These are phyloP conservation scores for Lagopus leucura DNA, from an alignment of 2,113 vertebrate species.

Conservation along the genomic window DNA sequence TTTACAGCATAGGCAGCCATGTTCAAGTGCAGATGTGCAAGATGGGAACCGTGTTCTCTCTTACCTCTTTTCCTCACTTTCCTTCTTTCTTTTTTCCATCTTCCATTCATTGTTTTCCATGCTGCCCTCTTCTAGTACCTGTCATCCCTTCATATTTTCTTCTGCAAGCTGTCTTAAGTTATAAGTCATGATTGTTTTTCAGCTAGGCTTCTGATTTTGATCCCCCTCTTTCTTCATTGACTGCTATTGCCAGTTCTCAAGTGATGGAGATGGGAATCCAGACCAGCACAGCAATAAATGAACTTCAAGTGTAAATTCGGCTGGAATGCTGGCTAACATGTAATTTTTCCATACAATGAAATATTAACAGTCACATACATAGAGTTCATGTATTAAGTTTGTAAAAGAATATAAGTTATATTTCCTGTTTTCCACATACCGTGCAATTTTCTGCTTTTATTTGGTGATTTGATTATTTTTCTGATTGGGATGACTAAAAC, in stretches of 20 bases:
- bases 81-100: not conserved
- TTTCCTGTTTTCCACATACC: not conserved
- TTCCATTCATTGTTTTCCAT: not conserved
- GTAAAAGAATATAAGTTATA: not conserved
- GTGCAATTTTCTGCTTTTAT: not conserved
- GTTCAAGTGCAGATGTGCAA: not conserved
- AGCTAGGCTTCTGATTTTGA: not conserved
- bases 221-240: not conserved
- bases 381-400: not conserved
- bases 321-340: not conserved
- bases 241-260: not conserved
- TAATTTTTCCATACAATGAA: not conserved
- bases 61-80: not conserved
- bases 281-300: not conserved
- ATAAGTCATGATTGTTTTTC: constrained; percentile 15
- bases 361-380: not conserved
- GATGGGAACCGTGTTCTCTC: not conserved
- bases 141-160: not conserved
- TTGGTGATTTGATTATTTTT: not conserved
- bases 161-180: not conserved
- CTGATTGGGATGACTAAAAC: not conserved
- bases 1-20: not conserved
- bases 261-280: not conserved
- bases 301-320: not conserved
- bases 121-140: not conserved